Conservation (phyloP, 2,113 vertebrate species). For the Hiodon tergisus region DNA sequence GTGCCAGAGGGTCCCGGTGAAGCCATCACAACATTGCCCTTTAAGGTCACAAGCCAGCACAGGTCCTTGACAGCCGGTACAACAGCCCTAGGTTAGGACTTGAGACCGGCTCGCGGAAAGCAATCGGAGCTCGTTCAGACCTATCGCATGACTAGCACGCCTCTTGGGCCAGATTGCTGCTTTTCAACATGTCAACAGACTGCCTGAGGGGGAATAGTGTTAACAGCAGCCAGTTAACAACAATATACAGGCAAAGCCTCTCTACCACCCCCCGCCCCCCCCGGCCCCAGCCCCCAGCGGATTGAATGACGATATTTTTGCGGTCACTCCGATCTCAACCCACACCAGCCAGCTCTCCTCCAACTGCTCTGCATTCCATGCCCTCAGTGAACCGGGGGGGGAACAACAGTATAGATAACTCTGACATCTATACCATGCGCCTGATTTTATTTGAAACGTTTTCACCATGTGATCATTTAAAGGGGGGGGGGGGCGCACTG, state of each 20-base stretch:
- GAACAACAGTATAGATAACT: neutral
- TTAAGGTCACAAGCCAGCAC: neutral
- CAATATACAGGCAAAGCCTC: neutral
- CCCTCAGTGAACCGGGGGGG: no score
- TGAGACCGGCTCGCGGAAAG: no score
- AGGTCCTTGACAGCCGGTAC: neutral
- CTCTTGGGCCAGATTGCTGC: neutral
- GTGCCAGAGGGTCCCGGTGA: neutral
- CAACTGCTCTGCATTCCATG: neutral
- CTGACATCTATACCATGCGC: neutral
- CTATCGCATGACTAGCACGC: neutral
- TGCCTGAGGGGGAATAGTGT: neutral
- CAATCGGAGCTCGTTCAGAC: no score
- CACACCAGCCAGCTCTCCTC: neutral
- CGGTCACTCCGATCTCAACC: neutral
- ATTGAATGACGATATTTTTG: conserved; percentile 24
- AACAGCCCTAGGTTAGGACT: neutral
- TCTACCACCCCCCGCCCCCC: no score
- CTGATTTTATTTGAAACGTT: neutral
- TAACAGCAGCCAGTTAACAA: conserved; percentile 8
- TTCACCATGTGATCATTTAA: neutral
- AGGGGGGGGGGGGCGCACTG: neutral
- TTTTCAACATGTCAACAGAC: neutral
- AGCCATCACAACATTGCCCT: neutral
- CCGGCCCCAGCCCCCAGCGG: neutral